Evolutionary conservation across 1,140 invertebrate species (phyloP), one percentile per base, ranked within the genome.

Genomic region (Palaemon carinicauda): DNA sequence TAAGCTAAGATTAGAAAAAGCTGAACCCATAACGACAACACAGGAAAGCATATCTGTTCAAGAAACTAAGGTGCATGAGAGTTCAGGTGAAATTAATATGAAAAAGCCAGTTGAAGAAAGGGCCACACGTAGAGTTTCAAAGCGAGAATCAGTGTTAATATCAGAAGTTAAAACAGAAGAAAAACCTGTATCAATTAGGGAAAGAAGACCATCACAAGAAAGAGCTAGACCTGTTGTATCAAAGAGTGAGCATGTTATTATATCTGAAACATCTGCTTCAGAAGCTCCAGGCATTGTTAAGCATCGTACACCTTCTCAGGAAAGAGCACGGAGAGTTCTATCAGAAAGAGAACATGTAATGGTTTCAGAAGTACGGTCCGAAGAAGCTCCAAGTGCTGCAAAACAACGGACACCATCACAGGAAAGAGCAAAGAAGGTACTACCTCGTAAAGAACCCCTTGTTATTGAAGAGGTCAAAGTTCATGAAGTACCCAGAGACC

Each of bases 31-130:
- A 9, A 78, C 94, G 41, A 88, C 92, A 73, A 91, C 93, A 87
- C 91, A 92, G 80, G 93, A 94, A 91, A 91, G 93, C 87, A 69
- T 94, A 12, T 90, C 91, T 53, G 92, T 94, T 4, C 92, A 92
- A 9, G 93, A 94, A 91, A 88, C 93, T 14, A 87, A 93, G 53
- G 90, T 91, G 3, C 91, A 91, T 53, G 93, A 92, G 88, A 92
- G 91, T 87, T 92, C 93, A 90, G 90, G 78, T 21, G 91, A 91
- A 80, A 92, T 92, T 83, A 84, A 87, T 10, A 80, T 85, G 69
- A 29, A 88, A 56, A 88, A 91, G 87, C 65, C 88, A 14, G 89
- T 91, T 4, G 89, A 87, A 89, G 89, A 90, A 53, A 90, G 89
- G 85, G 93, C 94, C 21, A 91, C 89, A 80, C 89, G 92, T 29